Base-by-base conservation (phyloP, 1,140 invertebrate genomes). In the Contarinia nasturtii region DNA sequence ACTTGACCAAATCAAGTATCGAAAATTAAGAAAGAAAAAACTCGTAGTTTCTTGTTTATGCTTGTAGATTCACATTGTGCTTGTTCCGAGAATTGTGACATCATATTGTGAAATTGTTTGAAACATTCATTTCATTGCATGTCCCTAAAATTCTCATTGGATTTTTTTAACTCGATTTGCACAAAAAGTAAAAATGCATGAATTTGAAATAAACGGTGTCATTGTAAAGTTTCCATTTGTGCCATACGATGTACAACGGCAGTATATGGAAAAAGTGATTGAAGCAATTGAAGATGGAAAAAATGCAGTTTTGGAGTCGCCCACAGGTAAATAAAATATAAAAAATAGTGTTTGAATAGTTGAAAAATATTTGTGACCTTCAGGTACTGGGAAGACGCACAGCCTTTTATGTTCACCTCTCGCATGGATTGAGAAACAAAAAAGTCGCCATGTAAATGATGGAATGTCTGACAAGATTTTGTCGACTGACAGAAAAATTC, bases 351-450 rank as follows among this genome's bases (percentile, higher is more conserved):
- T n/a, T n/a, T n/a, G n/a, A n/a, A n/a, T n/a, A n/a, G n/a, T 65
- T 67, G 58, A 44, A 12, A 10, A 21, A n/a, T 14, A 36, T 40
- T 11, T 14, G 37, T 41, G 34, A 21, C 22, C n/a, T n/a, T n/a
- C n/a, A 68, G 86, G 93, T 2, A 97, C 93, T 4, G 95, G 95
- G 33, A 99, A 98, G 70, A 99, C 95, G 0, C 65, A 98, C 2
- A 88, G 88, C 50, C 68, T 98, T 18, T 65, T 99, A 0, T 98
- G 94, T 69, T 79, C 92, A 0, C 78, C 89, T 0, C 62, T 98
- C 47, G 90, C 84, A 15, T 99, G 94, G 94, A 68, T 95, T n/a
- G 65, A 83, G 50, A n/a, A n/a, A n/a, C 69, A 77, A 0, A 79
- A 80, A 51, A 84, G 20, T n/a, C n/a, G n/a, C n/a, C n/a, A n/a